A percentile compares a stretch with the other conserved stretches of the same genome.
Conservation (phyloP, 2,797 vertebrate species). For the Ibycter americanus region DNA sequence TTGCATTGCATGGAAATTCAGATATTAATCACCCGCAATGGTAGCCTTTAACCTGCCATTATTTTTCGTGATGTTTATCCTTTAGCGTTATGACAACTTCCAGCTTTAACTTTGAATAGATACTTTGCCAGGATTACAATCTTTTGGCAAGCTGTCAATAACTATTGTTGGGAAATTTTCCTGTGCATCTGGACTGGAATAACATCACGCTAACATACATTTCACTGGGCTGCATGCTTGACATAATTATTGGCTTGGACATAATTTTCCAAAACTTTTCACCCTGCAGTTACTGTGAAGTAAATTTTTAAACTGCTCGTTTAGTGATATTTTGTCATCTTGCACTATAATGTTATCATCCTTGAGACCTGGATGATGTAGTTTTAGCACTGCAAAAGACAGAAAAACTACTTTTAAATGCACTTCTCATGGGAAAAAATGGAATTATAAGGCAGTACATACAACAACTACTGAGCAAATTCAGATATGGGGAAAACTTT, state of each 20-base stretch:
- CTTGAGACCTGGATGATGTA: neutral
- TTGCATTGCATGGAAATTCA: neutral
- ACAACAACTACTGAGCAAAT: neutral
- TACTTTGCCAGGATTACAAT: slow-evolving; percentile 18
- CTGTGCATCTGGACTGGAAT: neutral
- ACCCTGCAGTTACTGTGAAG: neutral
- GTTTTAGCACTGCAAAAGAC: neutral
- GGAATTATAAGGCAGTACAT: neutral
- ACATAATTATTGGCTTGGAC: neutral
- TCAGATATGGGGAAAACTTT: neutral
- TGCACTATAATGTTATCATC: neutral
- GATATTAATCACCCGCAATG: slow-evolving; percentile 14
- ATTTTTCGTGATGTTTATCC: neutral
- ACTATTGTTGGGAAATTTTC: neutral
- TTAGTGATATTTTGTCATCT: neutral
- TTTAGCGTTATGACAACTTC: neutral
- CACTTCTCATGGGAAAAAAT: neutral
- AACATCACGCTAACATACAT: neutral
- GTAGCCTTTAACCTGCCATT: slow-evolving; percentile 10
- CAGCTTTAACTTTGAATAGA: neutral
- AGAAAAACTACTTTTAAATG: neutral
- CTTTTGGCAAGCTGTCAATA: neutral
- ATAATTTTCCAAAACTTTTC: neutral
- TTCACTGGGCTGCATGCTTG: neutral
- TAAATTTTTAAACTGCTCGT: neutral